phyloP scores from a whole-genome alignment of 2,113 vertebrate species.

The Anser cygnoides region DNA sequence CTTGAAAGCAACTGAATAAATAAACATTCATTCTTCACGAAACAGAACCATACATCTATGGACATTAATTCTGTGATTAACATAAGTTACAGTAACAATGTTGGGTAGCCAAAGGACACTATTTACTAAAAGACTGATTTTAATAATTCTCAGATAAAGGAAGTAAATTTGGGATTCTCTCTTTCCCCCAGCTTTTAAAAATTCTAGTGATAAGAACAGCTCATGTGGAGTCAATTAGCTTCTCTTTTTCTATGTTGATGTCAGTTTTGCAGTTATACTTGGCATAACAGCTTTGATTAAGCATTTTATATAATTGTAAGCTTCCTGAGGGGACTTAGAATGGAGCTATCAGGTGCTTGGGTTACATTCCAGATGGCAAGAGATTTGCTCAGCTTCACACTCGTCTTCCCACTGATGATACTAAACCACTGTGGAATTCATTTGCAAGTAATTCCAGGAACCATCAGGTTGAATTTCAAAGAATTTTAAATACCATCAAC shows the following conservation, averaged over 20 bases:
- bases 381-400: constrained; percentile 58
- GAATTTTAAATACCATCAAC: constrained; percentile 9
- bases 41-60: background rate
- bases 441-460: constrained; percentile 56
- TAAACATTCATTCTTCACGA: background rate
- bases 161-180: background rate
- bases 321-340: constrained; percentile 54
- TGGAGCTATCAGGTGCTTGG: constrained; percentile 55
- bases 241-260: constrained; percentile 52
- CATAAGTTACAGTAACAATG: background rate
- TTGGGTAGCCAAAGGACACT: background rate
- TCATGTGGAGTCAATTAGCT: constrained; percentile 37
- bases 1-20: constrained; percentile 18
- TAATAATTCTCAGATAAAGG: constrained; percentile 2
- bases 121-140: background rate
- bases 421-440: constrained; percentile 48
- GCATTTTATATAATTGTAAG: constrained; percentile 60
- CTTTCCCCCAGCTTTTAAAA: constrained; percentile 26
- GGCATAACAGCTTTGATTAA: constrained; percentile 61
- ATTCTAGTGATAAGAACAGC: constrained; percentile 31
- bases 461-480: constrained; percentile 36
- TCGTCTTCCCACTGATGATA: constrained; percentile 60
- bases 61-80: background rate
- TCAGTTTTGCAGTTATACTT: constrained; percentile 61
- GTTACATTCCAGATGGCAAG: constrained; percentile 62